phyloP scores from a whole-genome alignment of 2,888 invertebrate species.

The Morpho achilles region DNA sequence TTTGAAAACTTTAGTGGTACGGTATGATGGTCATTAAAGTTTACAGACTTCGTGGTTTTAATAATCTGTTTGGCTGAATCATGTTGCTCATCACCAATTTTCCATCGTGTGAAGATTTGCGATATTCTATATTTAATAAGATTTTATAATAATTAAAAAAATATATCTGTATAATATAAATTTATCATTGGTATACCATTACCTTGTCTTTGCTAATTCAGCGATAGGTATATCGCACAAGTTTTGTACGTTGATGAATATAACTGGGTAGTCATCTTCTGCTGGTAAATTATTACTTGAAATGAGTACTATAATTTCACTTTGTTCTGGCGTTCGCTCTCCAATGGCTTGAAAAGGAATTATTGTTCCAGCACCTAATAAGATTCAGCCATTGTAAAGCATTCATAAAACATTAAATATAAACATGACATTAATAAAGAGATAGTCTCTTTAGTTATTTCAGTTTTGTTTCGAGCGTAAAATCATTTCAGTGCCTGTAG shows the following conservation, averaged over 20 bases:
- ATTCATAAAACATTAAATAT: too few species aligned
- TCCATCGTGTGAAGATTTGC: constrained; percentile 55
- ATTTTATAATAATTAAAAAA: neutral
- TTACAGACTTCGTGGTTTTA: constrained; percentile 29
- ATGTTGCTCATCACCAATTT: constrained; percentile 26
- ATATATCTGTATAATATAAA: too few species aligned
- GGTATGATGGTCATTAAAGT: constrained; percentile 49
- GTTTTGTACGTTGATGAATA: constrained; percentile 56
- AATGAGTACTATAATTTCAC: constrained; percentile 53
- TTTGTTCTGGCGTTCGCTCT: constrained; percentile 42
- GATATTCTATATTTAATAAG: constrained; percentile 40
- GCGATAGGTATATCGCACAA: constrained; percentile 48
- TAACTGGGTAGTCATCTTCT: constrained; percentile 54
- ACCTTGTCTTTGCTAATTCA: constrained; percentile 48
- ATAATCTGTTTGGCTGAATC: constrained; percentile 37
- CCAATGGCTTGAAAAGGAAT: constrained; percentile 45
- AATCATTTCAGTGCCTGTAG: too few species aligned
- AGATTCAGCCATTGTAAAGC: neutral
- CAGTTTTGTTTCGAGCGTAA: too few species aligned
- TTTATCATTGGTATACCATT: neutral
- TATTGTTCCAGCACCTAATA: constrained; percentile 54
- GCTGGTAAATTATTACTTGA: constrained; percentile 58
- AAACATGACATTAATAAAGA: too few species aligned
- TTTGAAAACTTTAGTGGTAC: constrained; percentile 35
- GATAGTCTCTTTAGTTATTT: too few species aligned